phyloP scores from a whole-genome alignment of 2,797 vertebrate species.

The Pelodytes ibericus region DNA sequence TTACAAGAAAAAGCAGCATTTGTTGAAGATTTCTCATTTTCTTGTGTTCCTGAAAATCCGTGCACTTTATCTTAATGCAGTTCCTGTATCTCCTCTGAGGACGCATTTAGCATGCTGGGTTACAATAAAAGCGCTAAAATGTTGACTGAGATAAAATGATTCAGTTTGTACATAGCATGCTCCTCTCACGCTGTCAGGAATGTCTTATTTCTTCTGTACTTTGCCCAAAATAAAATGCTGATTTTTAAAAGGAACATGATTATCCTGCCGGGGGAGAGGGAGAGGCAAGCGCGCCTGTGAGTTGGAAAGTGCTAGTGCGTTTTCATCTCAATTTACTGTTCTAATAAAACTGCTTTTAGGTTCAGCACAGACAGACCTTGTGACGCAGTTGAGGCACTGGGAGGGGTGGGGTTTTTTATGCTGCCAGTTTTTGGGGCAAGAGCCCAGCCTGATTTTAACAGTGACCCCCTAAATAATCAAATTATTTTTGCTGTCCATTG shows the following conservation, averaged over 20 bases:
- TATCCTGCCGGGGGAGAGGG: conserved; percentile 9
- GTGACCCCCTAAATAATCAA: no score
- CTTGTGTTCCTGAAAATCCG: background rate
- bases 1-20: background rate
- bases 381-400: no score
- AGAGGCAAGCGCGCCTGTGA: background rate
- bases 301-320: background rate
- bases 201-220: conserved; percentile 18
- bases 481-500: no score
- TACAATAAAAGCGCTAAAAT: background rate
- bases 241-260: conserved; percentile 15
- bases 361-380: no score
- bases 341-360: conserved; percentile 30
- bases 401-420: no score
- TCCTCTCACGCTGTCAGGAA: background rate
- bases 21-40: background rate
- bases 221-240: conserved; percentile 2
- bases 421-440: no score
- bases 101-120: conserved; percentile 1
- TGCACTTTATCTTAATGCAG: conserved; percentile 26
- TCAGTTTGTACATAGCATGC: background rate
- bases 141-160: background rate
- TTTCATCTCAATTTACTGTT: conserved; percentile 30
- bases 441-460: no score
- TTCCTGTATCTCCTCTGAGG: conserved; percentile 2